phyloP scores from a whole-genome alignment of 2,888 invertebrate genomes.

The Drosophila birchii region DNA sequence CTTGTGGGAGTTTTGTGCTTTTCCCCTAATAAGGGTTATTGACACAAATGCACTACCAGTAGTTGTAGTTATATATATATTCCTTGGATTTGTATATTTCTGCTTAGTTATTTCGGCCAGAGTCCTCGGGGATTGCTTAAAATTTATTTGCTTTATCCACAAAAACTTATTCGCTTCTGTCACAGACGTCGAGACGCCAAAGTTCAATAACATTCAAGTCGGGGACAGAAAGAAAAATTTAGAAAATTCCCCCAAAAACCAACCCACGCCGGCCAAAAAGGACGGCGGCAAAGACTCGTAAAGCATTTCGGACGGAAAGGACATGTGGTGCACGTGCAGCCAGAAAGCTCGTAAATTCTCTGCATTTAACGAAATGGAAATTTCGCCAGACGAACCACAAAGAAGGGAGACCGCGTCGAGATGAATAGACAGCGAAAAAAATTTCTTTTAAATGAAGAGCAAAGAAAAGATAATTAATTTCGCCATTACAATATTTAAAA shows the following conservation, averaged over 20 bases:
- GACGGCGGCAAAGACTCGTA: slow-evolving; percentile 57
- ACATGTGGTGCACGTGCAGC: slow-evolving; percentile 72
- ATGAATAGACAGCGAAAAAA: slow-evolving; percentile 14
- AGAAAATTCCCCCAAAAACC: slow-evolving; percentile 19
- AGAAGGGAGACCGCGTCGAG: slow-evolving; percentile 13
- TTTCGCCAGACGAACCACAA: slow-evolving; percentile 49
- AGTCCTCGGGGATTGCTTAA: slow-evolving; percentile 23
- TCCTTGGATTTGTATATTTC: slow-evolving; percentile 25
- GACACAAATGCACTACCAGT: slow-evolving; percentile 42
- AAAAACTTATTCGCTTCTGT: slow-evolving; percentile 63
- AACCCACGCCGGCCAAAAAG: slow-evolving; percentile 16
- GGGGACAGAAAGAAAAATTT: slow-evolving; percentile 24
- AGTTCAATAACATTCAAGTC: slow-evolving; percentile 66
- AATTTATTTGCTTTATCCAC: slow-evolving; percentile 59
- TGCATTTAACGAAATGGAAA: slow-evolving; percentile 72
- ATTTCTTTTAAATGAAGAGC: not conserved
- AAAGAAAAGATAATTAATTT: not conserved
- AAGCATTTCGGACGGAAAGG: slow-evolving; percentile 59
- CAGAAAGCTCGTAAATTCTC: slow-evolving; percentile 64
- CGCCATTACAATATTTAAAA: not conserved
- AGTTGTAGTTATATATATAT: slow-evolving; percentile 5
- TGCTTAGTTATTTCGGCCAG: slow-evolving; percentile 2
- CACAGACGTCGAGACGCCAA: slow-evolving; percentile 56
- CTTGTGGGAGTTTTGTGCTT: slow-evolving; percentile 51
- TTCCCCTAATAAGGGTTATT: slow-evolving; percentile 49